Evolutionary conservation across 2,888 invertebrate species (phyloP), one percentile per base, ranked within the genome.

Genomic region (Bimastos eiseni): DNA sequence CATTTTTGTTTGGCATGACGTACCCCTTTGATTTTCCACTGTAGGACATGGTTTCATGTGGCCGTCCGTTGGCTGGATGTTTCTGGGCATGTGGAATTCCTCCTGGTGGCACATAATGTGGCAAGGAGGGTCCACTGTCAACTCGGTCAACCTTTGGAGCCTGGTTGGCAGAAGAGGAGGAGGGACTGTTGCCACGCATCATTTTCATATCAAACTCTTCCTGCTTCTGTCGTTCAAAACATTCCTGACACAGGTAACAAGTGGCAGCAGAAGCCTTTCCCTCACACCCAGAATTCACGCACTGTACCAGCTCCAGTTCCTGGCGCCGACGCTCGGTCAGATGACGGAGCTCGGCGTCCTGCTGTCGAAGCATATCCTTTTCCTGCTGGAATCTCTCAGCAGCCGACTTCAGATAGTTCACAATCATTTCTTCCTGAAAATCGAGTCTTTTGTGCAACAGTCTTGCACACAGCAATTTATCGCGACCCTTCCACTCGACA

Each of bases 351-450:
- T 94, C 93, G 70, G 93, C 93, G 30, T 93, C 94, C 89, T 94
- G 93, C 89, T 93, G 93, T 36, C 93, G 91, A 91, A 93, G 93
- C 89, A 94, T 91, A 21, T 94, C 93, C 92, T 93, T 92, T 90
- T 92, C 91, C 90, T 95, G 94, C 38, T 93, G 93, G 93, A 96
- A 96, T 92, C 96, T 95, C 89, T 94, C 93, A 55, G 94, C 93
- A 33, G 97, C 97, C 93, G 97, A 97, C 92, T 96, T 96, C 70
- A 97, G 95, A 94, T 97, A 97, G 95, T 97, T 97, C 93, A 96
- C 96, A 90, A 97, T 96, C 97, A 97, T 97, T 92, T 97, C 96
- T 93, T 97, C 97, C 93, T 97, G 97, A 92, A 96, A 97, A 0
- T 97, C 96, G 92, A 97, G 97, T 38, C 97, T 95, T 90, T 97